Evolutionary conservation across 2,113 vertebrate species (phyloP), one percentile per base, ranked within the genome.

Genomic region (Gopherus flavomarginatus): DNA sequence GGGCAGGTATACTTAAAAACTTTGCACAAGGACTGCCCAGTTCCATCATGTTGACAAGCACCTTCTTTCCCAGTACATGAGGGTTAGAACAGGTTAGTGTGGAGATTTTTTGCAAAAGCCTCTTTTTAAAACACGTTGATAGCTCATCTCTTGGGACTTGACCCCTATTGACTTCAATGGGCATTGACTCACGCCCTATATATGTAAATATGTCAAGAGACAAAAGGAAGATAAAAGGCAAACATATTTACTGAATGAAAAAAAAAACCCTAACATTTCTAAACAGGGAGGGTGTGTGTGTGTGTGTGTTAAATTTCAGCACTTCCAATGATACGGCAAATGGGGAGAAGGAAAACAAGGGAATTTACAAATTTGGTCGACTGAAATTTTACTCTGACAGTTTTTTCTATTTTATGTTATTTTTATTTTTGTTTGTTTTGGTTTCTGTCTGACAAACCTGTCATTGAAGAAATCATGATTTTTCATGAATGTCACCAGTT

Each of bases 151-250:
- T 79, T 53, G 75, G 11, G 52, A 59, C 22, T 53, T 54, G 12
- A 12, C 21, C 53, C 35, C 22, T 35, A 81, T 8, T 54, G 50
- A n/a, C 49, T 81, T 81, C 69, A 69, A 4, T 47, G n/a, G 84
- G 69, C 9, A 4, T 13, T 78, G 44, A 11, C n/a, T 86, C 31
- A 92, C 86, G 83, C 8, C n/a, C 8, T 29, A 27, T 4, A 21
- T 38, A 62, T 77, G 6, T 21, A 93, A 24, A 14, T 59, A 87
- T 10, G 89, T 75, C 0, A 86, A 88, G 56, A 91, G 95, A 94
- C 49, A 38, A 94, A 91, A 93, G 4, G n/a, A 84, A 87, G 1
- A 21, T 49, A 54, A 72, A 85, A 87, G n/a, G n/a, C 21, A 87
- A 87, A 47, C 44, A 85, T 82, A 72, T 72, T n/a, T 19, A 69